A percentile compares a stretch with the other conserved stretches of the same genome.
Conservation (phyloP, 2,888 invertebrate genomes). For the Yponomeuta evonymella region DNA sequence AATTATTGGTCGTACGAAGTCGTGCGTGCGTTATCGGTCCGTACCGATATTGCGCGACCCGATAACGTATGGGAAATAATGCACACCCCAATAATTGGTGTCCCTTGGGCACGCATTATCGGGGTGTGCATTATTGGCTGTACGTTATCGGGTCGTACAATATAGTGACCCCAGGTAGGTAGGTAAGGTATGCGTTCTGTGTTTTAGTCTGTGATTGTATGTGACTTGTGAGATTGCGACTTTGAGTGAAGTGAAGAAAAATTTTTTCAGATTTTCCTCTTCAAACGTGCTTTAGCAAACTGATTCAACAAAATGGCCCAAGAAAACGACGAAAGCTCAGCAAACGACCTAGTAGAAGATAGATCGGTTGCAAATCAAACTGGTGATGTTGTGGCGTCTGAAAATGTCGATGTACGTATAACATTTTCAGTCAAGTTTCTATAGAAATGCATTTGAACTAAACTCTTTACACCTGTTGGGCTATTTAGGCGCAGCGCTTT, state of each 20-base stretch:
- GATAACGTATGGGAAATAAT: too few relatives aligned
- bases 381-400: constrained; percentile 34
- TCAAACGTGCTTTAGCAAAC: not conserved
- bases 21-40: too few relatives aligned
- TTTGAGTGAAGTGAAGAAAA: not conserved
- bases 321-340: constrained; percentile 33
- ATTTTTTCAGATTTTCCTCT: not conserved
- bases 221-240: too few relatives aligned
- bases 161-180: too few relatives aligned
- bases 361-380: constrained; percentile 38
- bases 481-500: not conserved
- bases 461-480: not conserved
- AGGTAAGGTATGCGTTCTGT: too few relatives aligned
- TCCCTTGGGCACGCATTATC: too few relatives aligned
- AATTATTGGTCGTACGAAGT: too few relatives aligned
- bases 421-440: not conserved
- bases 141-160: too few relatives aligned
- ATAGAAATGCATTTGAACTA: not conserved
- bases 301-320: constrained; percentile 28
- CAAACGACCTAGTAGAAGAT: constrained; percentile 35
- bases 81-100: too few relatives aligned
- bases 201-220: too few relatives aligned
- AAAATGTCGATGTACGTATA: constrained; percentile 50
- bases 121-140: too few relatives aligned
- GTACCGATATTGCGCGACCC: too few relatives aligned